A percentile compares a stretch with the other conserved stretches of the same genome.
Conservation (phyloP, 2,113 vertebrate genomes). For the Ancistrus triradiatus region DNA sequence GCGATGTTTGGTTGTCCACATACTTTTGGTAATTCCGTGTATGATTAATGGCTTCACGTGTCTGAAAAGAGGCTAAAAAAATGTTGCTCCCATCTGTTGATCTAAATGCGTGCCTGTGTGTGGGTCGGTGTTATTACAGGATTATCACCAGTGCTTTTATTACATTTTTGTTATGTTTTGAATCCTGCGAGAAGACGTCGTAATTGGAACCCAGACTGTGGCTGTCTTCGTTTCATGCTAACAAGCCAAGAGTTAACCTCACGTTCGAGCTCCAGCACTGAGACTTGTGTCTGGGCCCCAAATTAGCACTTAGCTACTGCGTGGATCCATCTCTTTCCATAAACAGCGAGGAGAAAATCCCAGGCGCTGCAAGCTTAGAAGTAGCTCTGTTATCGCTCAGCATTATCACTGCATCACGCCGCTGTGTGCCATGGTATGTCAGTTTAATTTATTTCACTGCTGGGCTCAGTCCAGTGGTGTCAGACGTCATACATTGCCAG, state of each 20-base stretch:
- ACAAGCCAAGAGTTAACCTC: slow-evolving; percentile 11
- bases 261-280: slow-evolving; percentile 5
- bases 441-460: slow-evolving; percentile 56
- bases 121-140: not conserved
- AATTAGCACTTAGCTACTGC: slow-evolving; percentile 26
- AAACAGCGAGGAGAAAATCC: slow-evolving; percentile 20
- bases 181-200: no score
- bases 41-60: not conserved
- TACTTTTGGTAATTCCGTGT: not conserved
- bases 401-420: not conserved
- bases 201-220: slow-evolving; percentile 28
- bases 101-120: not conserved
- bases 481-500: no score
- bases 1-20: not conserved
- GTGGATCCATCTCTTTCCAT: slow-evolving; percentile 38
- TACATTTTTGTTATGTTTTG: no score
- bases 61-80: not conserved
- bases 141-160: not conserved
- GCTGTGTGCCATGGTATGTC: slow-evolving; percentile 24
- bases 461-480: slow-evolving; percentile 60
- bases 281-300: not conserved
- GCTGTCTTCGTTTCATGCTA: slow-evolving; percentile 18
- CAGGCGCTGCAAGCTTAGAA: slow-evolving; percentile 17
- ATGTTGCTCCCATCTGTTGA: not conserved
- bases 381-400: no score